Base-by-base conservation (phyloP, 1,140 invertebrate genomes). In the Drepana arcuata region DNA sequence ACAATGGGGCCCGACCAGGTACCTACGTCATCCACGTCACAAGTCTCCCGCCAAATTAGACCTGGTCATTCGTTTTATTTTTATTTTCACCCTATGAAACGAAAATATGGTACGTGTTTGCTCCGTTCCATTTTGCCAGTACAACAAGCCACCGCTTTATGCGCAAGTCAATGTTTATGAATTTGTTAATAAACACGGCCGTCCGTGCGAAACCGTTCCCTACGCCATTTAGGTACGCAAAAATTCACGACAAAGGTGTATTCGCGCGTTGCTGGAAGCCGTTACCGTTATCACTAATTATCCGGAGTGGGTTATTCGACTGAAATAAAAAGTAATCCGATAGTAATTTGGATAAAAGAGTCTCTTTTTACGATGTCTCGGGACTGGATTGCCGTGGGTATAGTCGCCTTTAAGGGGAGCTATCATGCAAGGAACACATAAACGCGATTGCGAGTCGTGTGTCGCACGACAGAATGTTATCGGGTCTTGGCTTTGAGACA, bases 11-110 rank as follows among this genome's bases (percentile, higher is more conserved):
- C 52, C 56, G 57, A 54, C 53, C 61, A 64, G 54, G 48, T 61
- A 71, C n/a, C n/a, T n/a, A n/a, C 52, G 59, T 69, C 57, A 57
- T 42, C 58, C 68, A 54, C 48, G 63, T 70, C 65, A 72, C 57
- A 58, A 65, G 53, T 62, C 62, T 59, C 59, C 66, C 47, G 50
- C 63, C 74, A 80, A 80, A 80, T 80, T 80, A 80, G 72, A 67
- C 62, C 54, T 57, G 70, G 68, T 56, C 54, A 63, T 71, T 59
- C 63, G 62, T 59, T 77, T 74, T 71, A 77, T 77, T 77, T 79
- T 80, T 77, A 77, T 80, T 74, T 61, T 70, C 74, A 79, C 71
- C 68, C 68, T 72, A 77, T 79, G 71, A 79, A n/a, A n/a, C n/a
- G n/a, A n/a, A 79, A 74, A 77, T 74, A 79, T 77, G 69, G 42